Evolutionary conservation across 2,113 vertebrate species (phyloP).

Genomic region (Xenopus tropicalis): DNA sequence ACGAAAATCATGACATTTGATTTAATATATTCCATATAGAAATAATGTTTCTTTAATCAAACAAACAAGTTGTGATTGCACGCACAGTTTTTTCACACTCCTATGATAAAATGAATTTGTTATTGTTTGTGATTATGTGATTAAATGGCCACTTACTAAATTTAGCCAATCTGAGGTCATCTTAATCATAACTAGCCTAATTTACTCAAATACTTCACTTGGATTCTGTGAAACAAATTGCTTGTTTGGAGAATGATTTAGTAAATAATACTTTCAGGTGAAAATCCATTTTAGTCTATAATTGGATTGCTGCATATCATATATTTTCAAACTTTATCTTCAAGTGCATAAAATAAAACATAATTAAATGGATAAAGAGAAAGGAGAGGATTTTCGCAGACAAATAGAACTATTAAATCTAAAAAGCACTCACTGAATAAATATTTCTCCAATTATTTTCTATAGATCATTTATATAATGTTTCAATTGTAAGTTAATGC

Average conservation of each 20-base stretch:
- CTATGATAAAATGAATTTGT: too few relatives aligned
- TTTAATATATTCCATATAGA: too few relatives aligned
- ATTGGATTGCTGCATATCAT: slow-evolving; percentile 36
- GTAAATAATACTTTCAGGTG: slow-evolving; percentile 29
- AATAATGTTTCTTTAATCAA: too few relatives aligned
- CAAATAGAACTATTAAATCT: slow-evolving; percentile 5
- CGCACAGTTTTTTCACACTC: too few relatives aligned
- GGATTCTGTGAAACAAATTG: slow-evolving; percentile 30
- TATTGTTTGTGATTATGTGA: too few relatives aligned
- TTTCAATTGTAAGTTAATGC: too few relatives aligned
- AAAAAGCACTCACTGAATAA: slow-evolving; percentile 12
- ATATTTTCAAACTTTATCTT: slow-evolving; percentile 35
- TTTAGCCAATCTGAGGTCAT: not conserved
- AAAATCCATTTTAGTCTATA: slow-evolving; percentile 20
- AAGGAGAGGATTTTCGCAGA: not conserved
- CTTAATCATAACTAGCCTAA: slow-evolving; percentile 16
- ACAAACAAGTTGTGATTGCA: too few relatives aligned
- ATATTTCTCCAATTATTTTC: slow-evolving; percentile 2
- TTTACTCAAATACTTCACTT: slow-evolving; percentile 17
- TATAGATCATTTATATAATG: too few relatives aligned
- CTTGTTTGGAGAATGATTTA: slow-evolving; percentile 40
- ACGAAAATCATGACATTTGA: too few relatives aligned
- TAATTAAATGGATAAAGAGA: slow-evolving; percentile 39
- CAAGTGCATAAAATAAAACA: slow-evolving; percentile 16
- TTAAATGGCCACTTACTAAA: too few relatives aligned